Conservation (phyloP, 2,888 invertebrate species). For the Petrophora chlorosata region DNA sequence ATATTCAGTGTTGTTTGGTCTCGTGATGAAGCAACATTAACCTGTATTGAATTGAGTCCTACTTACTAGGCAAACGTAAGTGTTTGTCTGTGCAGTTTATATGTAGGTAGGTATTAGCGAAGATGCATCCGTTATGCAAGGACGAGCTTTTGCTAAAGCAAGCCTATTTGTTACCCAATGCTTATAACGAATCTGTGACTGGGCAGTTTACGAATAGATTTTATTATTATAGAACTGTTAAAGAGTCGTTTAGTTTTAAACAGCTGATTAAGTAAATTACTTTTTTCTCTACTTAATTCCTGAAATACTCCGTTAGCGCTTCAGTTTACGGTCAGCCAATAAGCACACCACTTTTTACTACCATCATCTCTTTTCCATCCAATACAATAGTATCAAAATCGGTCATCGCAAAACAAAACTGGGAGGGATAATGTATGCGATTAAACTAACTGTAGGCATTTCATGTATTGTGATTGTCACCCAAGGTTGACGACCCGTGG, state of each 20-base stretch:
- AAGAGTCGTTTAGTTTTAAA: too few relatives aligned
- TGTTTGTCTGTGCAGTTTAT: too few relatives aligned
- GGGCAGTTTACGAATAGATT: constrained; percentile 2
- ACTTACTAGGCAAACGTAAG: too few relatives aligned
- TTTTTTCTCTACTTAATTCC: too few relatives aligned
- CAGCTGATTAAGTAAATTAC: too few relatives aligned
- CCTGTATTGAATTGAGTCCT: too few relatives aligned
- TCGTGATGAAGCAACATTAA: too few relatives aligned
- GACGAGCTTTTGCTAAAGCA: constrained; percentile 35
- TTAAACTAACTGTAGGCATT: constrained; percentile 21
- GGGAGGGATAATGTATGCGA: constrained; percentile 12
- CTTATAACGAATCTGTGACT: neutral
- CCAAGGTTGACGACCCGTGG: constrained; percentile 28
- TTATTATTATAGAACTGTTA: too few relatives aligned
- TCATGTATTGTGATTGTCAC: constrained; percentile 16
- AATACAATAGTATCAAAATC: constrained; percentile 11
- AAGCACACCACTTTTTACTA: constrained; percentile 2
- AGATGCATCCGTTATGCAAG: constrained; percentile 52
- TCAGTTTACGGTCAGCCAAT: constrained; percentile 10
- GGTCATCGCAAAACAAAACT: constrained; percentile 16
- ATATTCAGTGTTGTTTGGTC: too few relatives aligned
- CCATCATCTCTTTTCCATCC: constrained; percentile 2
- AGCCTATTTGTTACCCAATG: neutral
- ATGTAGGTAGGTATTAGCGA: too few relatives aligned
- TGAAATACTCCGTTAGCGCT: constrained; percentile 7